Evolutionary conservation across 2,797 vertebrate genomes (phyloP).

Genomic region (Phaenicophaeus curvirostris): DNA sequence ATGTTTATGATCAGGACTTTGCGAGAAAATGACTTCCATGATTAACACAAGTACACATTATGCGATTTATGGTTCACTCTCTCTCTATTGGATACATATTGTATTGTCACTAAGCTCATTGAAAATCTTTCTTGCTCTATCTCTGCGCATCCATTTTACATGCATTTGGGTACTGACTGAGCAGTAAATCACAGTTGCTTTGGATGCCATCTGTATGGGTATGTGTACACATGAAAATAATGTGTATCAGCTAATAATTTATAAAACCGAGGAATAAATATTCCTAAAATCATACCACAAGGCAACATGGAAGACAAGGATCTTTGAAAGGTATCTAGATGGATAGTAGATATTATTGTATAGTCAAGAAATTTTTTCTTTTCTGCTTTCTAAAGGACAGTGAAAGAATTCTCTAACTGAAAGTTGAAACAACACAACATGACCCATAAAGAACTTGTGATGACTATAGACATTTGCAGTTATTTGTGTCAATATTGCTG

Average conservation of each 20-base stretch:
- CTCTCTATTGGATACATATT: neutral
- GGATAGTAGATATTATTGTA: neutral
- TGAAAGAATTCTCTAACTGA: neutral
- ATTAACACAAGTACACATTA: neutral
- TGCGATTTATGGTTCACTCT: slow-evolving; percentile 10
- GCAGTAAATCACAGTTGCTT: neutral
- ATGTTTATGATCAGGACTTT: neutral
- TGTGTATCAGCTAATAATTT: neutral
- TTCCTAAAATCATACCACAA: neutral
- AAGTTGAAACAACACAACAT: neutral
- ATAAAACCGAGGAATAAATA: neutral
- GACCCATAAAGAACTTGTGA: neutral
- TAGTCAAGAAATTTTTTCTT: neutral
- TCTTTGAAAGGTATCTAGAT: neutral
- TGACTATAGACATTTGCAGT: neutral
- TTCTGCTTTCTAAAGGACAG: neutral
- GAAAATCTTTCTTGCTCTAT: neutral
- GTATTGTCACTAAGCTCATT: neutral
- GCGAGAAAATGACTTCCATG: neutral
- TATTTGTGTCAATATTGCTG: neutral
- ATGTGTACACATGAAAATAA: neutral
- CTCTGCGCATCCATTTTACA: neutral
- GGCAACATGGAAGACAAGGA: neutral
- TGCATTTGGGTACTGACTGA: neutral
- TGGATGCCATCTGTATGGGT: accelerated